phyloP scores from a whole-genome alignment of 2,113 vertebrate genomes.

The Mesoclemmys tuberculata region DNA sequence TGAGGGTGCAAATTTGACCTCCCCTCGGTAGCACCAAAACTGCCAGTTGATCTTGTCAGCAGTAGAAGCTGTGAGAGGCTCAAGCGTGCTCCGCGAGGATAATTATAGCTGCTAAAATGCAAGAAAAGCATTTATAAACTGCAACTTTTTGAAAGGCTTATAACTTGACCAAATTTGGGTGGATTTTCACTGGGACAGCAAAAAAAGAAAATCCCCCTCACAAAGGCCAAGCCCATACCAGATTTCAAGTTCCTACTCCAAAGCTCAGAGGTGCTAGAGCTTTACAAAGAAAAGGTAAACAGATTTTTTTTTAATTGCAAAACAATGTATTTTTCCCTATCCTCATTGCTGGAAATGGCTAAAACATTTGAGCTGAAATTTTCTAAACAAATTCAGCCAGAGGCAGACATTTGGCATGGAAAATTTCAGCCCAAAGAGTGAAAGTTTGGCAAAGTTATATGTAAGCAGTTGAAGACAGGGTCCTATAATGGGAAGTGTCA shows the following conservation, averaged over 20 bases:
- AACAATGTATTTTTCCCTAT: neutral
- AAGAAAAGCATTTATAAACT: neutral
- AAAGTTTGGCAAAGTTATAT: neutral
- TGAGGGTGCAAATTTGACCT: too few relatives aligned
- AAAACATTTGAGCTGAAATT: neutral
- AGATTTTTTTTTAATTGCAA: slow-evolving; percentile 34
- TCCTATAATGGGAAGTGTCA: neutral
- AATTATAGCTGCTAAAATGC: neutral
- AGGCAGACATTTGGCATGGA: neutral
- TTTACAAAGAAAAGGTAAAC: neutral
- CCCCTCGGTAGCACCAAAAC: too few relatives aligned
- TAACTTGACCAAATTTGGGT: slow-evolving; percentile 54
- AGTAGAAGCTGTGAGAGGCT: neutral
- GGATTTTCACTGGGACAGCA: slow-evolving; percentile 47
- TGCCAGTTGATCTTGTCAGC: too few relatives aligned
- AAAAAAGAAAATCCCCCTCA: slow-evolving; percentile 38
- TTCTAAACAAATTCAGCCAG: neutral
- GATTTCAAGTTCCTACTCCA: slow-evolving; percentile 7
- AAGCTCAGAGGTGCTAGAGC: neutral
- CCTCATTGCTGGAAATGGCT: slow-evolving; percentile 6
- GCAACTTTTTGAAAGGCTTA: slow-evolving; percentile 54
- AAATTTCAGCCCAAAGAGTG: neutral
- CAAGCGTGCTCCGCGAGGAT: accelerated
- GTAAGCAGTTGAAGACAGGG: neutral
- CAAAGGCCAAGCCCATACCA: slow-evolving; percentile 38